These are phyloP conservation scores for Paratrypauchen microcephalus DNA, from an alignment of 2,797 vertebrate genomes.

Conservation along the genomic window DNA sequence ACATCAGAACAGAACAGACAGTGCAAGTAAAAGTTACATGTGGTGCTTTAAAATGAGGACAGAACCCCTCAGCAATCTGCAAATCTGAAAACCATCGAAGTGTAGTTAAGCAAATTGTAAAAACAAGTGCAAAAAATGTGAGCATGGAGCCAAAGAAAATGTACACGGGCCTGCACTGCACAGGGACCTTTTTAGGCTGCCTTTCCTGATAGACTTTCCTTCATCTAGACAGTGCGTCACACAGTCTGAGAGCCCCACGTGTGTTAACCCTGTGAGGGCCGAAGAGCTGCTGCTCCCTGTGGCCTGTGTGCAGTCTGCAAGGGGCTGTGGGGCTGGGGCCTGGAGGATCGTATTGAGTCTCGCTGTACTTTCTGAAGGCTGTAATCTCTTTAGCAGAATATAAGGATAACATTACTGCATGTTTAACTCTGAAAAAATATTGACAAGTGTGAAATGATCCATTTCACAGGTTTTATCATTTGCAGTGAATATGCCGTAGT, in stretches of 20 bases:
- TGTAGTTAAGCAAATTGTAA: conserved; percentile 77
- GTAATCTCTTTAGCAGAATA: conserved; percentile 72
- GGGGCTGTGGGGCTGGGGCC: conserved; percentile 31
- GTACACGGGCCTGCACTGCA: conserved; percentile 71
- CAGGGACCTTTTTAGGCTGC: conserved; percentile 78
- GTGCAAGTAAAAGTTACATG: conserved; percentile 3
- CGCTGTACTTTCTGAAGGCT: conserved; percentile 53
- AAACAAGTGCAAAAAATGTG: conserved; percentile 80
- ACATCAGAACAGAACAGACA: background rate
- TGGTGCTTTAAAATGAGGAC: conserved; percentile 63
- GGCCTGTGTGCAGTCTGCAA: conserved; percentile 54
- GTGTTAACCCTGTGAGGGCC: conserved; percentile 73
- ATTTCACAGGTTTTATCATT: conserved; percentile 1
- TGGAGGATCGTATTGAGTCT: conserved; percentile 62
- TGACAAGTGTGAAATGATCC: conserved; percentile 7
- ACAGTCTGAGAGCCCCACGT: conserved; percentile 61
- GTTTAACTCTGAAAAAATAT: conserved; percentile 41
- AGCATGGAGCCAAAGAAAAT: conserved; percentile 78
- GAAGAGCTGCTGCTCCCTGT: conserved; percentile 48
- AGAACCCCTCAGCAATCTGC: conserved; percentile 61
- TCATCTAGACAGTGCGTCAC: conserved; percentile 82
- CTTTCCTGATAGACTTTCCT: conserved; percentile 80
- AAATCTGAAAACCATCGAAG: conserved; percentile 74
- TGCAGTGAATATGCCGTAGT: background rate
- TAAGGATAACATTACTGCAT: conserved; percentile 65